Percentiles rank a stretch among this genome's conserved stretches.
Evolutionary conservation across 2,888 invertebrate species (phyloP).

Genomic region (Mimachlamys varia): DNA sequence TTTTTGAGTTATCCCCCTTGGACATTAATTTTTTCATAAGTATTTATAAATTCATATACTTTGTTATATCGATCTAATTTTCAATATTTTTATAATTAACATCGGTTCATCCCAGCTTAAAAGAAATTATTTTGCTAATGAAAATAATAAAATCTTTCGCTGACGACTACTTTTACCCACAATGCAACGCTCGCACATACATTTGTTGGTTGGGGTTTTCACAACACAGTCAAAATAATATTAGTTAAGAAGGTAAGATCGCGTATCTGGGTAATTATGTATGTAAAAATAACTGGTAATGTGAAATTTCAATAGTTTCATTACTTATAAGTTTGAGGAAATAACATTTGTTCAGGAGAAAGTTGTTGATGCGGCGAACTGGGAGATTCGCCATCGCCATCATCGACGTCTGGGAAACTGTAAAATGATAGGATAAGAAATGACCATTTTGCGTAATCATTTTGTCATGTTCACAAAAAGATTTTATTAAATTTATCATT

Average conservation of each 20-base stretch:
- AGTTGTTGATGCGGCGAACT: background rate
- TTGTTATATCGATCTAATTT: background rate
- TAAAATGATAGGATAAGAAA: background rate
- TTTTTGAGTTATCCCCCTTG: background rate
- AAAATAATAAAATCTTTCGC: background rate
- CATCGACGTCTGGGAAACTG: background rate
- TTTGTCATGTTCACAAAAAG: background rate
- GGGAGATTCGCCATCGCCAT: background rate
- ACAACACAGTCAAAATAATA: conserved; percentile 31
- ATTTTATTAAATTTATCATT: background rate
- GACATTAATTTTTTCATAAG: background rate
- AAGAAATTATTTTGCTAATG: background rate
- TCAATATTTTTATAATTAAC: background rate
- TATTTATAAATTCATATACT: background rate
- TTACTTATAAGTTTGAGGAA: background rate
- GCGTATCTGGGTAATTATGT: background rate
- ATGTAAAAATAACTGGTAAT: background rate
- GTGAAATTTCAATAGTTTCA: background rate
- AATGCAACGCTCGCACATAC: conserved; percentile 31
- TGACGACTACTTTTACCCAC: conserved; percentile 12
- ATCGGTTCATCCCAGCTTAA: background rate
- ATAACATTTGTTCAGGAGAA: background rate
- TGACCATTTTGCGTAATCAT: background rate
- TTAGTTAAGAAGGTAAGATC: background rate
- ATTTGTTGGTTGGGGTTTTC: conserved; percentile 31